phyloP scores from a whole-genome alignment of 2,797 vertebrate genomes.

The Saguinus oedipus region DNA sequence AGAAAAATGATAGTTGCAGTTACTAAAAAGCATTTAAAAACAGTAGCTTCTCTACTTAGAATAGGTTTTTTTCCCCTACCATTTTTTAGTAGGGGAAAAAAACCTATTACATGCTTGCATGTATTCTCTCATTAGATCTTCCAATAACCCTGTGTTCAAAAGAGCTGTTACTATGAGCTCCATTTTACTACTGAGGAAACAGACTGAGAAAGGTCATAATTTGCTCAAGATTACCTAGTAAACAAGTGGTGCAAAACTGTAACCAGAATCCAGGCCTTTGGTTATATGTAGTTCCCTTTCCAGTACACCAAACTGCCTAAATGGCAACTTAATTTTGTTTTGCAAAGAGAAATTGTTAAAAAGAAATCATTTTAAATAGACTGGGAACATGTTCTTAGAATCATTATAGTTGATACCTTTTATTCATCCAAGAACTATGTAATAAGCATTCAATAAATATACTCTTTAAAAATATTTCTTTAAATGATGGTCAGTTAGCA shows the following conservation, averaged over 20 bases:
- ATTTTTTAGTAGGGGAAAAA: not conserved
- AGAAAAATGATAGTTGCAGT: slow-evolving; percentile 44
- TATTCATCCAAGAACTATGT: slow-evolving; percentile 27
- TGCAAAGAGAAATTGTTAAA: slow-evolving; percentile 14
- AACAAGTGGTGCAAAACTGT: slow-evolving; percentile 17
- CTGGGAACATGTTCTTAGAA: slow-evolving; percentile 2
- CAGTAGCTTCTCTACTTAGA: slow-evolving; percentile 50
- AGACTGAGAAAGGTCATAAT: not conserved
- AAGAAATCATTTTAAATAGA: slow-evolving; percentile 42
- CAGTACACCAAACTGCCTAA: not conserved
- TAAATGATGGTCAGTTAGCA: not conserved
- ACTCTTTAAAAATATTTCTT: not conserved
- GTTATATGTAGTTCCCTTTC: not conserved
- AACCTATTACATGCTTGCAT: not conserved
- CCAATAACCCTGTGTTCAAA: not conserved
- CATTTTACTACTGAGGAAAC: slow-evolving; percentile 5
- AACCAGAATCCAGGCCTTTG: not conserved
- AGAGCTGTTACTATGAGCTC: not conserved
- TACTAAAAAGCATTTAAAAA: slow-evolving; percentile 66
- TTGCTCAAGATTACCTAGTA: slow-evolving; percentile 4
- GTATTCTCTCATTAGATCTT: slow-evolving; percentile 22
- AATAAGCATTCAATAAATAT: not conserved
- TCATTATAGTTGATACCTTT: slow-evolving; percentile 38
- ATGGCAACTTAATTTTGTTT: slow-evolving; percentile 38
- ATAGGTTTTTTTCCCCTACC: not conserved